Base-by-base conservation (phyloP, 1,140 invertebrate species). In the Brachionus rubens region DNA sequence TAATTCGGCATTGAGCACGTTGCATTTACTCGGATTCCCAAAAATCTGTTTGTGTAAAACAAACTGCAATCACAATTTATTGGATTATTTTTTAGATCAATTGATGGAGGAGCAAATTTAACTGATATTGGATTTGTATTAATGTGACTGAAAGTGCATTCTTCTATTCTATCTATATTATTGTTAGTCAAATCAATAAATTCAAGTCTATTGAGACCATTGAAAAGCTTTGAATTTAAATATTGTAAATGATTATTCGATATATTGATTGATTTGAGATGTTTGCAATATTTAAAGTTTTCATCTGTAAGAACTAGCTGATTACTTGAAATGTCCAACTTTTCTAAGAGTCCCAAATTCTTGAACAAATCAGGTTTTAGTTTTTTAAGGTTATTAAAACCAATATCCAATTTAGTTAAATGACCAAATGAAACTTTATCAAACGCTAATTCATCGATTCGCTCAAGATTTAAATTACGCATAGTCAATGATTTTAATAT, bases 41-140 rank as follows among this genome's bases (percentile, higher is more conserved):
- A 24, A 26, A 48, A 21, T 16, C 65, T 40, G 33, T 47, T 70
- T 2, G 46, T 9, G 46, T 46, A 70, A 50, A 70, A 70, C 3
- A 47, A n/a, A 50, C 46, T 16, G 33, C 65, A 70, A 70, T 70
- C 65, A 19, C 65, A 70, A 10, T 47, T 28, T n/a, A 70, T 26
- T n/a, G 65, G 65, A 46, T 70, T 70, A 9, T 70, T 40, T n/a
- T 70, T 19, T 16, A 70, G 4, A 43, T 46, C 21, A 12, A 70
- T 47, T 14, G 28, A 3, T 28, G 65, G 43, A 6, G 65, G 65
- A 0, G 3, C 36, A 33, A 33, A 50, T 16, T 21, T 16, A 3
- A 28, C 16, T 19, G 65, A 19, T 30, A 50, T 70, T 12, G 65
- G 21, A 12, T 2, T 70, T 46, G 43, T 47, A 4, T 70, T 28